These are phyloP conservation scores for Falco concolor DNA, from an alignment of 2,797 vertebrate genomes.

Conservation along the genomic window DNA sequence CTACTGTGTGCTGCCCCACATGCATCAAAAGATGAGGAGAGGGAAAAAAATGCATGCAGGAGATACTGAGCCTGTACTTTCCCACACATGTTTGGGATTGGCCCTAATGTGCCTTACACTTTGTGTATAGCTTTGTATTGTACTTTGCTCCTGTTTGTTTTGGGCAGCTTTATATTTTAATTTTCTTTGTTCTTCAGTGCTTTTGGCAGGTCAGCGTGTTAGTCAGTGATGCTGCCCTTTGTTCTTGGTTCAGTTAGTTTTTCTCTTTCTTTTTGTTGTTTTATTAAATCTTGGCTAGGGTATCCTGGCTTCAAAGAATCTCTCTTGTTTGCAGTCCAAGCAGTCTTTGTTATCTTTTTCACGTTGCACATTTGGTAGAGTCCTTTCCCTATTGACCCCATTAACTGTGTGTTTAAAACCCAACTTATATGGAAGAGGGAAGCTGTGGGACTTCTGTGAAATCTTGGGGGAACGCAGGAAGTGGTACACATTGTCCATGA, in stretches of 20 bases:
- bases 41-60: background rate
- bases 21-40: background rate
- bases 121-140: background rate
- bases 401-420: conserved; percentile 3
- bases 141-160: conserved; percentile 21
- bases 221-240: conserved; percentile 15
- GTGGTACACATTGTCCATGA: background rate
- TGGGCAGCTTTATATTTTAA: conserved; percentile 13
- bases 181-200: conserved; percentile 21
- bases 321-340: background rate
- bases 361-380: background rate
- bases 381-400: conserved; percentile 10
- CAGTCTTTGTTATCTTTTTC: conserved; percentile 3
- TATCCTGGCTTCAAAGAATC: conserved; percentile 16
- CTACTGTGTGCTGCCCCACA: background rate
- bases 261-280: conserved; percentile 33
- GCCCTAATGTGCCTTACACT: background rate
- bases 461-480: background rate
- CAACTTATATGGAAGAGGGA: background rate
- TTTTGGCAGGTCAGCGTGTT: background rate
- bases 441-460: background rate
- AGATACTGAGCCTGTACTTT: background rate
- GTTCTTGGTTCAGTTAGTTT: conserved; percentile 11
- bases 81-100: background rate
- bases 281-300: conserved; percentile 27